A percentile compares a stretch with the other conserved stretches of the same genome.
Conservation (phyloP, 2,797 vertebrate species). For the Allobates femoralis region DNA sequence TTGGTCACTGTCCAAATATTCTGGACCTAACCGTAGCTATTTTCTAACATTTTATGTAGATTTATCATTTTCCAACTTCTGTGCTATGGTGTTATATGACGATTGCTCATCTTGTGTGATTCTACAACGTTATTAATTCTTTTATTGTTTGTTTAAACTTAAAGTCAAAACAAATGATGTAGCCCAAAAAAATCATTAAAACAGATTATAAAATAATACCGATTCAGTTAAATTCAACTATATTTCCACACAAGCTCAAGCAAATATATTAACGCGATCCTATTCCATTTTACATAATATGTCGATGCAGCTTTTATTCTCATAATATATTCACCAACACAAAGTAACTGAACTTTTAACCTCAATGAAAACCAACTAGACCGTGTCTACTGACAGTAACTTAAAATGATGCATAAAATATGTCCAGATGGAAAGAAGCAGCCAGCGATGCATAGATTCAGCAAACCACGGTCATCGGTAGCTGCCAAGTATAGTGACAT, state of each 20-base stretch:
- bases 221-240: background rate
- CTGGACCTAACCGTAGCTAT: too few relatives aligned
- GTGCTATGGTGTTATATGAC: background rate
- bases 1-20: too few relatives aligned
- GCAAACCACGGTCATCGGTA: background rate
- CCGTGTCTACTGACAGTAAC: constrained; percentile 1
- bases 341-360: constrained; percentile 28
- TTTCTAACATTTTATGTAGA: too few relatives aligned
- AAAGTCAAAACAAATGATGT: background rate
- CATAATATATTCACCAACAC: constrained; percentile 42
- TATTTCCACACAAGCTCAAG: background rate
- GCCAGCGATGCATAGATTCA: background rate
- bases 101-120: too few relatives aligned
- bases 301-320: constrained; percentile 3
- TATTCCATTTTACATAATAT: constrained; percentile 24
- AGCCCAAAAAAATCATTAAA: background rate
- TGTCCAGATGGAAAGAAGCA: background rate
- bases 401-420: background rate
- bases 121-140: background rate
- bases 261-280: background rate
- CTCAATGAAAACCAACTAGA: background rate
- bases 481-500: background rate
- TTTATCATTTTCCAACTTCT: background rate
- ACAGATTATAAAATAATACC: background rate
- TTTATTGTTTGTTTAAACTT: background rate